Evolutionary conservation across 2,113 vertebrate species (phyloP), one percentile per base, ranked within the genome.

Genomic region (Protobothrops mucrosquamatus): DNA sequence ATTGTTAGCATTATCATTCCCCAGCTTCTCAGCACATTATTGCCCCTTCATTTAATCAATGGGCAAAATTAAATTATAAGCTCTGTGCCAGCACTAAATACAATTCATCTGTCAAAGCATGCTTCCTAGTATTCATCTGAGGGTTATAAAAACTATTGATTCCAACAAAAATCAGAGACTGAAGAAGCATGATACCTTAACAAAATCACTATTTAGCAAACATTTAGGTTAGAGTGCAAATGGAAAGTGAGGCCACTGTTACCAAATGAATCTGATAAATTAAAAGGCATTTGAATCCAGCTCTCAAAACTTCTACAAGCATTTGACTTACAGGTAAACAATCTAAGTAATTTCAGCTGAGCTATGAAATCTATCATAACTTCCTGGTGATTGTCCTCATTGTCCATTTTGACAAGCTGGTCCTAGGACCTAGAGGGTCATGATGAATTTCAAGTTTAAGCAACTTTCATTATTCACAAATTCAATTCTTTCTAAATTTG

Each of bases 251-350:
- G 34, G 91, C 7, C 52, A 88, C 89, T 92, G 85, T 18, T 23
- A 89, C 59, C 85, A 95, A 74, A 15, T 2, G 92, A 56, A 93
- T 93, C 69, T 87, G n/a, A 86, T 61, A 93, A 93, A 52, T 89
- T 51, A 81, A 0, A 91, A 95, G 39, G 4, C 43, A 93, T 94
- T 94, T 93, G 88, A 20, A 29, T 59, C 54, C 39, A 85, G 9
- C 24, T 14, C 18, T 52, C 92, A 89, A 92, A 43, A 20, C 29
- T 56, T 89, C 69, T 89, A 74, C 43, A 34, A 55, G 29, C 2
- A 1, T 22, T 29, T 59, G 88, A 85, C 46, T 69, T 85, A 85
- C 54, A 89, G 54, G 54, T 86, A 74, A 56, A 74, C 39, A 85
- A 0, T 18, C 39, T 90, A 12, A 52, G 4, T 89, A 89, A 92